These are phyloP conservation scores for Drosophila aldrichi DNA, from an alignment of 2,888 invertebrate species.

Conservation along the genomic window DNA sequence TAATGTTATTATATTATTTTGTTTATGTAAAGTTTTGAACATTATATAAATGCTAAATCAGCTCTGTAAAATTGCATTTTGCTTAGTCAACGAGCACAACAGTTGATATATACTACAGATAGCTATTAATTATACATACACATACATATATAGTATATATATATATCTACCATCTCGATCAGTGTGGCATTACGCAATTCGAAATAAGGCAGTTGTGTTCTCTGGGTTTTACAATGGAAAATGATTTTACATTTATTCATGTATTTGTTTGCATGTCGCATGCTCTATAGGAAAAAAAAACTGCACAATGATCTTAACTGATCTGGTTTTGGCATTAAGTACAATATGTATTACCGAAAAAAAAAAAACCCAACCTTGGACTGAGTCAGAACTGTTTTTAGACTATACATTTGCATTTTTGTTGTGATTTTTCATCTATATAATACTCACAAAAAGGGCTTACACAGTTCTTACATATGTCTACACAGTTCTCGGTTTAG, in stretches of 20 bases:
- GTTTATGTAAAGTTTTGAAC: constrained; percentile 45
- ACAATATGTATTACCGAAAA: constrained; percentile 36
- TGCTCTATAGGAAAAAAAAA: constrained; percentile 15
- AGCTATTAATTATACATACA: constrained; percentile 16
- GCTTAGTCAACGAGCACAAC: constrained; percentile 49
- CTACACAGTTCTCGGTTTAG: constrained; percentile 19
- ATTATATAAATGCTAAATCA: constrained; percentile 65
- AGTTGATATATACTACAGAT: constrained; percentile 25
- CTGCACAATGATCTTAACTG: constrained; percentile 19
- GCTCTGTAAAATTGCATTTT: constrained; percentile 65
- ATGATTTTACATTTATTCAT: constrained; percentile 12
- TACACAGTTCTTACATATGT: constrained; percentile 7
- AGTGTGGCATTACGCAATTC: constrained; percentile 10
- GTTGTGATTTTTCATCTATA: constrained; percentile 72
- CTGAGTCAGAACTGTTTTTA: constrained; percentile 16
- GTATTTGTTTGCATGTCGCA: constrained; percentile 14
- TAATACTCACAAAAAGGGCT: constrained; percentile 70
- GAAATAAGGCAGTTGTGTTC: constrained; percentile 48
- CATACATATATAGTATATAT: constrained; percentile 16
- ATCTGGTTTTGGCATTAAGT: constrained; percentile 64
- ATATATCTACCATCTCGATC: constrained; percentile 24
- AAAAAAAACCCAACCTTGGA: constrained; percentile 5
- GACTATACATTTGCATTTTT: constrained; percentile 21
- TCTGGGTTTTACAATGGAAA: constrained; percentile 30
- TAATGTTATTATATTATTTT: constrained; percentile 33